Percentiles rank a stretch among this genome's conserved stretches.
phyloP scores from a whole-genome alignment of 2,888 invertebrate species.

The Idaea aversata region DNA sequence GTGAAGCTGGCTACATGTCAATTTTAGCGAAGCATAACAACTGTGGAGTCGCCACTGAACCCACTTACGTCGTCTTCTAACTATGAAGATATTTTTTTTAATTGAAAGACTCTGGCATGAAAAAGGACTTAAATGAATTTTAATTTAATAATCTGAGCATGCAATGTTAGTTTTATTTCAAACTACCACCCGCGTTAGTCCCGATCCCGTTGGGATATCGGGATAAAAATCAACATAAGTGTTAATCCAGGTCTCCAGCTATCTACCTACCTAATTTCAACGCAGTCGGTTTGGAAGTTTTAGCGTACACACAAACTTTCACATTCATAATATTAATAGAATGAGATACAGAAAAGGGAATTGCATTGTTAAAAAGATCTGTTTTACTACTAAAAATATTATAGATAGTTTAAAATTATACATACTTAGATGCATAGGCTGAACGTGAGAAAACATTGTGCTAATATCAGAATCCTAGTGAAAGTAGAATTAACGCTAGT shows the following conservation, averaged over 20 bases:
- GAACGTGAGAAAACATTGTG: not conserved
- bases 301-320: too few relatives aligned
- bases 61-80: constrained; percentile 88
- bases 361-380: not conserved
- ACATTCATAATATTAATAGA: too few relatives aligned
- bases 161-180: not conserved
- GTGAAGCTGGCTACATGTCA: constrained; percentile 94
- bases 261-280: too few relatives aligned
- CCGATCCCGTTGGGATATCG: too few relatives aligned
- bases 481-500: not conserved
- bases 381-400: too few relatives aligned
- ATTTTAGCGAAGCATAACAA: constrained; percentile 93
- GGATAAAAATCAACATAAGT: too few relatives aligned
- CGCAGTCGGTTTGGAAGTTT: too few relatives aligned
- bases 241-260: too few relatives aligned
- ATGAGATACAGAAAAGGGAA: not conserved
- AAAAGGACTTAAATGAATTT: not conserved
- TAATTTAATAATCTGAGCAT: not conserved
- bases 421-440: too few relatives aligned
- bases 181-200: too few relatives aligned
- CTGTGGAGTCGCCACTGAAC: constrained; percentile 91
- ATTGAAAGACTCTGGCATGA: constrained; percentile 22
- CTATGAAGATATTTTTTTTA: constrained; percentile 6
- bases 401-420: too few relatives aligned
- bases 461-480: not conserved